Base-by-base conservation (phyloP, 2,888 invertebrate genomes). In the Candidula unifasciata region DNA sequence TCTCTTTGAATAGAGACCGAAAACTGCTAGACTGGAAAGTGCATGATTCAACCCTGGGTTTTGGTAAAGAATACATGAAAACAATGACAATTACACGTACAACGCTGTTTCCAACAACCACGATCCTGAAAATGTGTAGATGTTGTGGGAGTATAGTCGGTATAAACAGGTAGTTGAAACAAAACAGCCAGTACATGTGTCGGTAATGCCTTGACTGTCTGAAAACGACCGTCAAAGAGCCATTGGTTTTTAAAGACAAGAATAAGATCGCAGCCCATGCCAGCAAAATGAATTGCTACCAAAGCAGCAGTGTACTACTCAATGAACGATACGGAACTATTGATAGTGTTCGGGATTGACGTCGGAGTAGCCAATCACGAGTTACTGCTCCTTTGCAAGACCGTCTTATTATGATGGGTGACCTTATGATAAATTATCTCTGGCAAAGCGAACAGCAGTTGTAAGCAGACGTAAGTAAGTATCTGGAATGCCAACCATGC, bases 141-240 rank as follows among this genome's bases (percentile, higher is more conserved):
- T 35, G 35, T 71, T 18, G 37, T 71, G 37, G 71, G 21, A 37
- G 71, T 71, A 37, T 37, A 37, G 37, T 37, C 71, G 21, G 37
- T 37, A 37, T 71, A 71, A 35, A 71, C 35, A 71, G 37, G 71
- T 16, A 24, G 24, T 71, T 71, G 37, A 71, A 37, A 71, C 21
- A 71, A 71, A 71, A 71, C 8, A 68, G 0, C 37, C 18, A 35
- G 37, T 71, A 37, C 37, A 44, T 44, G 44, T 44, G 71, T 3
- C 21, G 35, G 37, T 21, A 71, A 71, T 71, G 71, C 71, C 37
- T 37, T 37, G 24, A 37, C 71, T 71, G 37, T 35, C 8, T 30
- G 33, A 68, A 68, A 68, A 68, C 21, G 33, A 68, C 68, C 10
- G 6, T 33, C 37, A 37, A 35, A 3, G 3, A 71, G 35, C 71